Percentiles rank a stretch among this genome's conserved stretches.
phyloP scores from a whole-genome alignment of 2,888 invertebrate genomes.

The Podabrus alpinus region DNA sequence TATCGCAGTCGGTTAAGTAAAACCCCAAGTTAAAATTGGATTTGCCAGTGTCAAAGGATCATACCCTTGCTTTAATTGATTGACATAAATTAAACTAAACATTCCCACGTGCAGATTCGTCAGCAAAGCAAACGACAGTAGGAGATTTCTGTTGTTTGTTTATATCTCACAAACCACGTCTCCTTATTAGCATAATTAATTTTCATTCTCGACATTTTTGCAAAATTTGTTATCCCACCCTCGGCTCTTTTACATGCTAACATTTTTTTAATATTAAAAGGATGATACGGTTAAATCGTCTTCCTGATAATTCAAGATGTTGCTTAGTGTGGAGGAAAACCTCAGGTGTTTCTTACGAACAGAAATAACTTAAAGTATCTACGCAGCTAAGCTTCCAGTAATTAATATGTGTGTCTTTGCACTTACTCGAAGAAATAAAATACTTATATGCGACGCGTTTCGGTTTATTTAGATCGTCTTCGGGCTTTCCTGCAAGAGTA shows the following conservation, averaged over 20 bases:
- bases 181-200: not conserved
- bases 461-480: too few species aligned
- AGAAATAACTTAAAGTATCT: constrained; percentile 22
- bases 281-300: not conserved
- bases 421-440: too few species aligned
- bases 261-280: not conserved
- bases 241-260: not conserved
- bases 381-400: constrained; percentile 20
- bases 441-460: too few species aligned
- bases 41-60: not conserved
- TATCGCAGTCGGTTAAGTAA: not conserved
- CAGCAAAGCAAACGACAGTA: not conserved
- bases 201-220: not conserved
- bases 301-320: not conserved
- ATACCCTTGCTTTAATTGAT: not conserved
- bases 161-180: not conserved
- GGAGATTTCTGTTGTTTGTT: not conserved
- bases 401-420: too few species aligned
- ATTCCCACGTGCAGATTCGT: not conserved
- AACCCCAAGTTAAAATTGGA: not conserved
- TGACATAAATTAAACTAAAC: not conserved
- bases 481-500: too few species aligned
- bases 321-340: constrained; percentile 10
- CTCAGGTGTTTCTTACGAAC: constrained; percentile 22
- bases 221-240: not conserved